Conservation (phyloP, 2,113 vertebrate species). For the Heterochromis multidens region DNA sequence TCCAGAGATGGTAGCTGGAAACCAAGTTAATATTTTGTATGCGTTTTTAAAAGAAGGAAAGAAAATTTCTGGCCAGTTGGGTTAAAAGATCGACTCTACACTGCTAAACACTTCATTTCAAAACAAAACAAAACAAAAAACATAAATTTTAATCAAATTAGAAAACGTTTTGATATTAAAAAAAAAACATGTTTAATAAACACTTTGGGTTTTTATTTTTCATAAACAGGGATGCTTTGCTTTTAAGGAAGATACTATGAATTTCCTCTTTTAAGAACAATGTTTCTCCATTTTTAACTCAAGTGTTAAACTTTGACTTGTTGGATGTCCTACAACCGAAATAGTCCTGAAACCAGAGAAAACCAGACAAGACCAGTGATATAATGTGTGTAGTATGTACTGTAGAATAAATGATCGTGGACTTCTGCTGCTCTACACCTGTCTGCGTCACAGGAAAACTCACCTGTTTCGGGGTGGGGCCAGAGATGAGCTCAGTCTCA, state of each 20-base stretch:
- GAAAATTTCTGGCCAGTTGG: too few relatives aligned
- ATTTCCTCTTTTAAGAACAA: neutral
- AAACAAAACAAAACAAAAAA: neutral
- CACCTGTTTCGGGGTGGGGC: constrained; percentile 74
- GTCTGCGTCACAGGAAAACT: constrained; percentile 18
- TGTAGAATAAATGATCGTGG: neutral
- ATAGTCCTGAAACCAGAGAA: neutral
- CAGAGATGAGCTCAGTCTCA: neutral
- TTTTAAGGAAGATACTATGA: neutral
- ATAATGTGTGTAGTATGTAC: neutral
- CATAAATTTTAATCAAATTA: neutral
- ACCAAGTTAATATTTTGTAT: too few relatives aligned
- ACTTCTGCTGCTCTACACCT: neutral
- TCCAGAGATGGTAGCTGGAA: neutral
- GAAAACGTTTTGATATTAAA: neutral
- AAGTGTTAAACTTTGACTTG: neutral
- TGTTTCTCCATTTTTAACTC: too few relatives aligned
- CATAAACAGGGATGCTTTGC: neutral
- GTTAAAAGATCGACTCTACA: neutral
- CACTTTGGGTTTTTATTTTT: neutral
- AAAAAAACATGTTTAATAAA: neutral
- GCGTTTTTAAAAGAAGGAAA: too few relatives aligned
- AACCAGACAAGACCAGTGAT: neutral
- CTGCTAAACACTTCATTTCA: neutral
- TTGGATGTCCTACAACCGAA: neutral